Evolutionary conservation across 2,888 invertebrate genomes (phyloP), one percentile per base, ranked within the genome.

Genomic region (Cataglyphis cursor): DNA sequence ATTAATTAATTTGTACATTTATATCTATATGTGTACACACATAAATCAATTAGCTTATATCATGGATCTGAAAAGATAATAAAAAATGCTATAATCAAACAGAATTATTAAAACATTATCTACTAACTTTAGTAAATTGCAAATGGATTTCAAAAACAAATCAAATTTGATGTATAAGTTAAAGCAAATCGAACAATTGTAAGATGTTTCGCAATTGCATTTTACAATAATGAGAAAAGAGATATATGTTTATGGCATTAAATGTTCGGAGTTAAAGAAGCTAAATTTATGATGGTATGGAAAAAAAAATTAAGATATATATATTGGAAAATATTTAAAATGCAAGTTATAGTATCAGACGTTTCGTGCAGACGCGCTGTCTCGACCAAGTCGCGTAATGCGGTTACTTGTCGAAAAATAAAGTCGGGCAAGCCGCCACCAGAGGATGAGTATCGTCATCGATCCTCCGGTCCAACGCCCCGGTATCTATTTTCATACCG

Each of bases 401-500:
- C 78, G 70, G 78, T 80, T 80, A 70, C 78, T 80, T 80, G 78
- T 59, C 70, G 70, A 80, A 80, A 81, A 72, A 74, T 81, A 74
- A 81, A 81, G 44, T 76, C 80, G 76, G 82, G 80, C 80, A 76
- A 74, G 65, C 65, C 51, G 81, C 78, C 83, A 81, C 70, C 65
- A 82, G 72, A 51, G 68, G 61, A 84, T 59, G 62, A 64, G 85
- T 64, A 82, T 82, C 87, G 70, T 85, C 87, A 93, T 93, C 92
- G 93, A 93, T 93, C 87, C 91, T 86, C 84, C 87, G 92, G 93
- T 93, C 93, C 93, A 93, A 93, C 93, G 92, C 92, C 93, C 93
- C 90, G 91, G 82, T 88, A 85, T 90, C 90, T 94, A 94, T 94
- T 93, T 93, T 87, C 85, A 91, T 90, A 81, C 88, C 78, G 82